Evolutionary conservation across 2,113 vertebrate genomes (phyloP), one percentile per base, ranked within the genome.

Genomic region (Tetrax tetrax): DNA sequence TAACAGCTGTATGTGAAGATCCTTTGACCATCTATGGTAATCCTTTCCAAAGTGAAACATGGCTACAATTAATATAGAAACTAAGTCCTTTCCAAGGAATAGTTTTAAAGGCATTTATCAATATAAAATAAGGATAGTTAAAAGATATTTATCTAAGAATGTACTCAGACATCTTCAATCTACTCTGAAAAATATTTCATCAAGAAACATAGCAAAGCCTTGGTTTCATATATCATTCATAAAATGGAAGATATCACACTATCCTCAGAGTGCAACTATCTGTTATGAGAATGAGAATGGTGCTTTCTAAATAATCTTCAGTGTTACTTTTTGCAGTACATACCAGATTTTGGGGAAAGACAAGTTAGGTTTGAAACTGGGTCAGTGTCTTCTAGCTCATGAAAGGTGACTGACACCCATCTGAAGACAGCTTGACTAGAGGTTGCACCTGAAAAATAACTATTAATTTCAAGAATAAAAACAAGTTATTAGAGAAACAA

Each of bases 31-130:
- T 41, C 38, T 91, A 70, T 75, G 53, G 72, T 47, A 89, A 83
- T 70, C 23, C 21, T 89, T 77, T 90, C 45, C 47, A 63, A 78
- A 71, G 35, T 79, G 51, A 91, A 93, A 87, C 27, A 90, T 71
- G 56, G 17, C 51, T 87, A 51, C 65, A 75, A 56, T 72, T 89
- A 84, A 12, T 38, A 68, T 33, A 87, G 56, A 91, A 86, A 87
- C 68, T 0, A 70, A 80, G 33, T 63, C 16, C 56, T 78, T 65
- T 87, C 78, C 65, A 79, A 94, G 51, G 29, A 79, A 76, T 54
- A 47, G 31, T 66, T 93, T 86, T 83, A 59, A 93, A 83, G n/a
- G n/a, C 25, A 95, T 93, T 87, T 86, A 53, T 93, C 70, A 90
- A 37, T 10, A 81, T 88, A 69, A 94, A 83, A 50, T 63, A 91